Percentiles rank a stretch among this genome's conserved stretches.
Conservation (phyloP, 2,888 invertebrate genomes). For the Baccha elongata region DNA sequence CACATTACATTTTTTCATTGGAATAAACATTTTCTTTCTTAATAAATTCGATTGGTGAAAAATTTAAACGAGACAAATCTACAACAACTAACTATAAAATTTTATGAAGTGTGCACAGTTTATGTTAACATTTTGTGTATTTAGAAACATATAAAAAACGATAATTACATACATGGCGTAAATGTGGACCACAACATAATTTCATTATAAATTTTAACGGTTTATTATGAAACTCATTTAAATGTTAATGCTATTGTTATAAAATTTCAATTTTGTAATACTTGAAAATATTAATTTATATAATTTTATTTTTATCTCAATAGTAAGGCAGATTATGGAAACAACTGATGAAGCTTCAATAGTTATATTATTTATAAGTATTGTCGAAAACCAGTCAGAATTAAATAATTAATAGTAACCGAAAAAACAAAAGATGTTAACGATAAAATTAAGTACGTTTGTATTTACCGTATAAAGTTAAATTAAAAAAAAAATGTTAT, state of each 20-base stretch:
- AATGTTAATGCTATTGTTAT: slow-evolving; percentile 19
- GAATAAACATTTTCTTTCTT: slow-evolving; percentile 29
- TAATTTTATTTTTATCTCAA: slow-evolving; percentile 59
- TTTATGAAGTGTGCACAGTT: slow-evolving; percentile 34
- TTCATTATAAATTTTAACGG: slow-evolving; percentile 11
- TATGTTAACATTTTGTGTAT: slow-evolving; percentile 44
- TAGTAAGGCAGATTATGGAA: slow-evolving; percentile 69
- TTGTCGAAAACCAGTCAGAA: slow-evolving; percentile 51
- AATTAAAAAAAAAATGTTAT: slow-evolving; percentile 27
- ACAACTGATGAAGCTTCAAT: slow-evolving; percentile 42
- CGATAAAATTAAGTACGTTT: slow-evolving; percentile 60
- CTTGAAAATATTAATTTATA: slow-evolving; percentile 32
- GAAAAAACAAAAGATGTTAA: slow-evolving; percentile 3
- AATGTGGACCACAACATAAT: slow-evolving; percentile 13
- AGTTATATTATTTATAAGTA: slow-evolving; percentile 38
- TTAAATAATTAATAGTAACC: slow-evolving; percentile 30
- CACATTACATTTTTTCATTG: slow-evolving; percentile 53
- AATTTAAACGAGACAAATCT: slow-evolving; percentile 36
- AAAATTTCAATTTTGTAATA: slow-evolving; percentile 35
- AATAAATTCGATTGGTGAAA: slow-evolving; percentile 35
- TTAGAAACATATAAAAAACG: slow-evolving; percentile 26
- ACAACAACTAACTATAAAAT: slow-evolving; percentile 36
- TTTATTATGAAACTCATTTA: slow-evolving; percentile 17
- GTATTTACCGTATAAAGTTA: slow-evolving; percentile 33
- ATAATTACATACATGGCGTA: slow-evolving; percentile 13